Evolutionary conservation across 2,113 vertebrate species (phyloP).

Genomic region (Channa argus): DNA sequence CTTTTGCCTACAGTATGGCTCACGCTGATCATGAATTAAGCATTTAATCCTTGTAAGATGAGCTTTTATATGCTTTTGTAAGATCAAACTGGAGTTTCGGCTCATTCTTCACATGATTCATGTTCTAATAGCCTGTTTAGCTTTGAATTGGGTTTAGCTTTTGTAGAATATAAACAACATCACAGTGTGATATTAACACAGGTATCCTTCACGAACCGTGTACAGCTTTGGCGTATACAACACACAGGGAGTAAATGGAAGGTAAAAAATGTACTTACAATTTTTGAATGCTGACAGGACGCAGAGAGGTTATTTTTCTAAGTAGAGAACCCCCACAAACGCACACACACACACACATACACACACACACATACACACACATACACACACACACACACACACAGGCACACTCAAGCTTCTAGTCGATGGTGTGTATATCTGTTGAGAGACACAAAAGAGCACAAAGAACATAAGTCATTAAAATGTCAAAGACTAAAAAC

Average conservation of each 20-base stretch:
- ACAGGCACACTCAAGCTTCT: conserved; percentile 3
- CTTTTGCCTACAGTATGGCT: conserved; percentile 31
- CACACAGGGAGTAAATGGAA: not conserved
- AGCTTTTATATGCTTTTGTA: conserved; percentile 40
- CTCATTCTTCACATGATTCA: conserved; percentile 13
- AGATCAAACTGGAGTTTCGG: conserved; percentile 31
- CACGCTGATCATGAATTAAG: conserved; percentile 46
- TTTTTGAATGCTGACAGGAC: conserved; percentile 54
- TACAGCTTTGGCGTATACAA: conserved; percentile 9
- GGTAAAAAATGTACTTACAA: conserved; percentile 67
- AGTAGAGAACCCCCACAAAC: conserved; percentile 46
- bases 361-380: conserved; percentile 29
- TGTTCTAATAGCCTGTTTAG: conserved; percentile 16
- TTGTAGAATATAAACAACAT: conserved; percentile 3
- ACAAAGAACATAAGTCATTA: not conserved
- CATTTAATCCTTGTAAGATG: conserved; percentile 47
- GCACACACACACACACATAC: conserved; percentile 29
- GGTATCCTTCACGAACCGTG: not conserved
- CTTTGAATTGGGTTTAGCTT: conserved; percentile 19
- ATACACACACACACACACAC: conserved; percentile 30
- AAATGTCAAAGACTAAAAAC: too few relatives aligned
- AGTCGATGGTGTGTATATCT: conserved; percentile 54
- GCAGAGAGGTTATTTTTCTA: conserved; percentile 39
- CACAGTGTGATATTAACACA: conserved; percentile 12
- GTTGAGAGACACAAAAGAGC: conserved; percentile 50